Evolutionary conservation across 2,113 vertebrate genomes (phyloP), one percentile per base, ranked within the genome.

Genomic region (Mesoclemmys tuberculata): DNA sequence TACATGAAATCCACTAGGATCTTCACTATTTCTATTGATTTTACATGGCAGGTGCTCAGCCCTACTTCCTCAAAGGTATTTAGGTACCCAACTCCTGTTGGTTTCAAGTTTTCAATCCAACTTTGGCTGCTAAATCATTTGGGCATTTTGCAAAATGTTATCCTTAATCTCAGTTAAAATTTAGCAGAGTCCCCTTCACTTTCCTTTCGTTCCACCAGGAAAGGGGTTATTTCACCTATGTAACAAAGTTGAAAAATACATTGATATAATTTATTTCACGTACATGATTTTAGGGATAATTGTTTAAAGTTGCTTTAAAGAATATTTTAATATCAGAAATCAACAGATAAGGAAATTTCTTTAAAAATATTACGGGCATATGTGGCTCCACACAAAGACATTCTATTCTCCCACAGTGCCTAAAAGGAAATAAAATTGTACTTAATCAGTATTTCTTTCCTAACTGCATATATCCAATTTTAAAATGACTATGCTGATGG

Each of bases 331-430:
- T 46, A 52, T 41, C 31, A 19, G 21, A 16, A 52, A 2, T 26
- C 8, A 1, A 4, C 0, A 8, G 10, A 5, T 8, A 14, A 82
- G 2, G 1, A 1, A 29, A 2, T 49, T 95, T 74, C 56, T 78
- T 41, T 2, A 35, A 61, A 21, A 13, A 31, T 8, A 52, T 12
- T 88, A 31, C 22, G 26, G 46, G 0, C 0, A 2, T 68, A 87
- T 11, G 2, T 0, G 0, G 8, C 11, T 29, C 49, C 0, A 0
- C 31, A 38, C 12, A 13, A 48, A 8, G 5, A 0, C 19, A 55
- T 56, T 22, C 27, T 8, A 24, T 21, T 52, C 10, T 80, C 2
- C 38, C 11, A 4, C 4, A 18, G 27, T 13, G 29, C 10, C 1
- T 10, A 56, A 31, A 56, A 82, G 9, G 16, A 5, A 4, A 1